phyloP scores from a whole-genome alignment of 2,888 invertebrate genomes.

The Pyrgus malvae region DNA sequence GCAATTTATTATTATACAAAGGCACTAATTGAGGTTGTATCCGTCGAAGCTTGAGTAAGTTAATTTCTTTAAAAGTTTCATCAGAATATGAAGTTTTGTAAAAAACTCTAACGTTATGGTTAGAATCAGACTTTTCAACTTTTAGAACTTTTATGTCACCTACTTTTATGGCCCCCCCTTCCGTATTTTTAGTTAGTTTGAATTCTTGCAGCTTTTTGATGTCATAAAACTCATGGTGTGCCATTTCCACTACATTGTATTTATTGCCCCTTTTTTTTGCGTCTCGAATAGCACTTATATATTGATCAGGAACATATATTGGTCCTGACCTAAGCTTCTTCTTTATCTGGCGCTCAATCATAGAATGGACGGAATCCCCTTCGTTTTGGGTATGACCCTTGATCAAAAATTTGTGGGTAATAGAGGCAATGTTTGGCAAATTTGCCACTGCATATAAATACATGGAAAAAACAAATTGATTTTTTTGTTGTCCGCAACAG shows the following conservation, averaged over 20 bases:
- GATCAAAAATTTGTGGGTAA: background rate
- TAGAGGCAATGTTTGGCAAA: background rate
- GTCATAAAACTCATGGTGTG: background rate
- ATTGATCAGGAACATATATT: background rate
- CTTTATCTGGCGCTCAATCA: background rate
- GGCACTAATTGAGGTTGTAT: too few relatives aligned
- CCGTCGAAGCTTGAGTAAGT: too few relatives aligned
- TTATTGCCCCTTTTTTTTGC: background rate
- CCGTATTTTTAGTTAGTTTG: background rate
- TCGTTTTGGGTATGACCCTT: background rate
- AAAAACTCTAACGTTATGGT: background rate
- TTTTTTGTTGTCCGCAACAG: background rate
- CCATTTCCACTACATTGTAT: background rate
- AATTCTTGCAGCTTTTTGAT: background rate
- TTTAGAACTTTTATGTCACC: background rate
- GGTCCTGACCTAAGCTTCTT: background rate
- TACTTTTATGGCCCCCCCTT: background rate
- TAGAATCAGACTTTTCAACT: too few relatives aligned
- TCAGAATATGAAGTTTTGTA: background rate
- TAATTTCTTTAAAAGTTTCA: too few relatives aligned
- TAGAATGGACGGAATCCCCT: background rate
- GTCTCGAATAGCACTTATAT: background rate
- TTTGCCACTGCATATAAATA: background rate
- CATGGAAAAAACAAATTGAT: background rate
- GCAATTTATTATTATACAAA: too few relatives aligned